Evolutionary conservation across 2,797 vertebrate genomes (phyloP), one percentile per base, ranked within the genome.

Genomic region (Helarctos malayanus): DNA sequence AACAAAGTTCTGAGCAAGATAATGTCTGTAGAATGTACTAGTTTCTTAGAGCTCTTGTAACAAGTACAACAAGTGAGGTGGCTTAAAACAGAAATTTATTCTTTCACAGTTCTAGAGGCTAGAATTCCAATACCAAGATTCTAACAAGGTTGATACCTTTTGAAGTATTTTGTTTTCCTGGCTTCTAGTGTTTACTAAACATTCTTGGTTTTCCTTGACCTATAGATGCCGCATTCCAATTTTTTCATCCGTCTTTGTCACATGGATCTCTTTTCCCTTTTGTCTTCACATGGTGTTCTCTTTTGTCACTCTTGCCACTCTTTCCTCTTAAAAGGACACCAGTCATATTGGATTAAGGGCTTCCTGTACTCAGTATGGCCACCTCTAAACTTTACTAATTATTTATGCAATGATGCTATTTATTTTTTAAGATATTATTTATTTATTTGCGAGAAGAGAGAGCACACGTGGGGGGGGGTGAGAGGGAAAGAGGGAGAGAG

Each of bases 381-480:
- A 32, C 49, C 13, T 56, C 14, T 86, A 65, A 92, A 86, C 29
- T 79, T 80, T 69, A 18, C 32, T 90, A 73, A 18, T 91, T n/a
- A 63, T 38, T 27, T 47, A 23, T 63, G 0, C 35, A 94, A 45
- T 18, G 32, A 38, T 5, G 15, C 11, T 87, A 29, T 75, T 61
- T 75, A 19, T 23, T 79, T 29, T 75, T 75, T 35, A 21, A 68
- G 8, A 68, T 38, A 38, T 68, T 68, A 68, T 35, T 68, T 68
- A 68, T 35, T 68, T 5, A 35, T 21, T 68, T 68, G n/a, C 2
- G 16, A 68, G n/a, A 35, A 68, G 18, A 10, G 4, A 35, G n/a
- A 35, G n/a, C n/a, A 68, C 4, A 21, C 0, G 2, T 35, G 4
- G 4, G 9, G 65, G 18, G 9, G 18, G 9, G n/a, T 4, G 15